Evolutionary conservation across 2,797 vertebrate genomes (phyloP), one percentile per base, ranked within the genome.

Genomic region (Centropyge bicolor): DNA sequence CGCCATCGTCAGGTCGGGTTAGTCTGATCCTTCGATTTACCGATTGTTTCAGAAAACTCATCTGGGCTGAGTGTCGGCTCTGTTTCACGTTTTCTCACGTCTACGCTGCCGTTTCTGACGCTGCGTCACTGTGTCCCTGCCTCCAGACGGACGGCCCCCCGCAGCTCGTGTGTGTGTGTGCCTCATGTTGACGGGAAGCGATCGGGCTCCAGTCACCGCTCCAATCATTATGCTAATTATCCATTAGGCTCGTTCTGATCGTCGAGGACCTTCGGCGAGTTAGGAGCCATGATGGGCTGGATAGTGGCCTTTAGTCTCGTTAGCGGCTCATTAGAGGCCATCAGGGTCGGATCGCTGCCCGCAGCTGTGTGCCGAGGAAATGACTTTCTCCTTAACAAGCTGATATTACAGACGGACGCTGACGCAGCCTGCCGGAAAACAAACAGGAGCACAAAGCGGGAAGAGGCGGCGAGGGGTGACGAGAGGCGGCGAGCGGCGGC

Each of bases 271-370:
- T 84, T 67, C 64, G 83, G 82, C 78, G 0, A 66, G 56, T 81
- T 45, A 35, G 43, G 74, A 56, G 75, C 67, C 57, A 35, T 70
- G 65, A 36, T 45, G 40, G 72, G 62, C 79, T 84, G 65, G 35
- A 89, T 85, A 90, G 85, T 27, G 80, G 80, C 73, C 83, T 82
- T 77, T 24, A 67, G 80, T n/a, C 63, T 86, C 27, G n/a, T 89
- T 76, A 87, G 84, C 35, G 74, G 76, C 84, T 89, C 75, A 66
- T 87, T 89, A 83, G 40, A 45, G 55, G 22, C 74, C 84, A 78
- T 79, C 86, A 79, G 78, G 80, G 78, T 83, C 73, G 41, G 74
- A 62, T 16, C 4, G n/a, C 70, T 11, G 70, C 62, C 68, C 20
- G 1, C 54, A 76, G 78, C 81, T 73, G 74, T 74, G 65, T 4